These are phyloP conservation scores for Glossophaga mutica DNA, from an alignment of 2,797 vertebrate genomes.

Conservation along the genomic window DNA sequence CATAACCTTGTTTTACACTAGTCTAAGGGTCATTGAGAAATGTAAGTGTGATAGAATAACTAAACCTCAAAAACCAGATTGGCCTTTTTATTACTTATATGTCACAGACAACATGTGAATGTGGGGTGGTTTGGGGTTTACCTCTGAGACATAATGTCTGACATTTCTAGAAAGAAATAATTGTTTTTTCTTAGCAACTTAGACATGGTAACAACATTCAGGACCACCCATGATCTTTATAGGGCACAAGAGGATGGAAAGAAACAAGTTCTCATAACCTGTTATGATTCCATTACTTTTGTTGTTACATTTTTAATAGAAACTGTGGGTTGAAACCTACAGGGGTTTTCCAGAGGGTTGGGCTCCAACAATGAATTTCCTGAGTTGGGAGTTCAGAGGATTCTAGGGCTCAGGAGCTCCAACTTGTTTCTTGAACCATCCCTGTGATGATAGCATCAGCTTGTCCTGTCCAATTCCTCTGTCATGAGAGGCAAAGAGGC, in stretches of 20 bases:
- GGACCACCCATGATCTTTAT: not conserved
- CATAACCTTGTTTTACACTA: not conserved
- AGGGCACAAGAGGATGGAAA: not conserved
- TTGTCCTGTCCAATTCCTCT: not conserved
- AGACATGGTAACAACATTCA: not conserved
- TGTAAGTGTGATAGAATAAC: not conserved
- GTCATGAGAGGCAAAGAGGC: fast-evolving
- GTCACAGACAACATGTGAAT: not conserved
- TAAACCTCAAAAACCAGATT: not conserved
- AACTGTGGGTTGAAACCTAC: fast-evolving
- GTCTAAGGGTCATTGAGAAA: not conserved
- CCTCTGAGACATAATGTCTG: not conserved
- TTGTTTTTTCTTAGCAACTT: not conserved
- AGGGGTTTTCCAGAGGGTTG: not conserved
- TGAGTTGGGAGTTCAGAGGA: not conserved
- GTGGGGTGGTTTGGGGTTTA: not conserved
- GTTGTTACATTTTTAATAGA: not conserved
- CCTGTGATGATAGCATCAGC: not conserved
- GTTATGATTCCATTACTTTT: not conserved
- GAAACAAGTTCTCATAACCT: not conserved
- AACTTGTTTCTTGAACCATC: no score
- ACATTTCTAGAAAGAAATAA: not conserved
- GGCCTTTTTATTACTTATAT: not conserved
- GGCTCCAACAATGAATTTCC: not conserved
- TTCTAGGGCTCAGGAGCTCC: not conserved